Percentiles rank a stretch among this genome's conserved stretches.
These are phyloP conservation scores for Scelioninae gen. 1 DNA, from an alignment of 2,888 invertebrate genomes.

Conservation along the genomic window DNA sequence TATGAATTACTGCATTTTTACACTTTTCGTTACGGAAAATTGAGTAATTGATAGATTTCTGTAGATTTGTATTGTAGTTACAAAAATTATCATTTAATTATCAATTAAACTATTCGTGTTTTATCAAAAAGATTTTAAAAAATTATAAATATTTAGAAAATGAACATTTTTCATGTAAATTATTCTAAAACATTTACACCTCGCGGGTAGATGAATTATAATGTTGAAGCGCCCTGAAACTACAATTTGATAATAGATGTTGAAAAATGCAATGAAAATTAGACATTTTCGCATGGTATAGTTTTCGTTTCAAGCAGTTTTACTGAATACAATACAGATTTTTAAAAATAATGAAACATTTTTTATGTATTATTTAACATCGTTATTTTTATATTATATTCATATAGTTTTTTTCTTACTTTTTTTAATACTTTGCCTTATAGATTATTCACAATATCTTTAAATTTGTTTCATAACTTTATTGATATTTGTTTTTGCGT, in stretches of 20 bases:
- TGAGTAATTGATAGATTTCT: slow-evolving; percentile 19
- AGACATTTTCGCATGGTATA: too few species aligned
- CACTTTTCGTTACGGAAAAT: background rate
- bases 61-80: slow-evolving; percentile 23
- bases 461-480: slow-evolving; percentile 18
- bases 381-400: slow-evolving; percentile 28
- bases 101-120: slow-evolving; percentile 43
- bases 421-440: slow-evolving; percentile 26
- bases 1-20: slow-evolving; percentile 29
- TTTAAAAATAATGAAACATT: slow-evolving; percentile 16
- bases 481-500: slow-evolving; percentile 16
- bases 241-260: slow-evolving; percentile 21
- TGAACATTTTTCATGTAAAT: slow-evolving; percentile 46
- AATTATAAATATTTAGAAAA: slow-evolving; percentile 60
- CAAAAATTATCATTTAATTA: slow-evolving; percentile 31
- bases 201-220: slow-evolving; percentile 21
- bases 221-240: slow-evolving; percentile 26
- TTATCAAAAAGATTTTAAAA: slow-evolving; percentile 61
- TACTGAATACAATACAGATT: slow-evolving; percentile 17
- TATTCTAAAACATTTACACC: slow-evolving; percentile 35
- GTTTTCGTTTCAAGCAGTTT: slow-evolving; percentile 5
- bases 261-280: background rate
- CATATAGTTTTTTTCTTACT: slow-evolving; percentile 1
- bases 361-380: slow-evolving; percentile 33
- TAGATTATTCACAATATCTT: slow-evolving; percentile 38